A percentile compares a stretch with the other conserved stretches of the same genome.
These are phyloP conservation scores for Theretra japonica DNA, from an alignment of 2,888 invertebrate genomes.

Conservation along the genomic window DNA sequence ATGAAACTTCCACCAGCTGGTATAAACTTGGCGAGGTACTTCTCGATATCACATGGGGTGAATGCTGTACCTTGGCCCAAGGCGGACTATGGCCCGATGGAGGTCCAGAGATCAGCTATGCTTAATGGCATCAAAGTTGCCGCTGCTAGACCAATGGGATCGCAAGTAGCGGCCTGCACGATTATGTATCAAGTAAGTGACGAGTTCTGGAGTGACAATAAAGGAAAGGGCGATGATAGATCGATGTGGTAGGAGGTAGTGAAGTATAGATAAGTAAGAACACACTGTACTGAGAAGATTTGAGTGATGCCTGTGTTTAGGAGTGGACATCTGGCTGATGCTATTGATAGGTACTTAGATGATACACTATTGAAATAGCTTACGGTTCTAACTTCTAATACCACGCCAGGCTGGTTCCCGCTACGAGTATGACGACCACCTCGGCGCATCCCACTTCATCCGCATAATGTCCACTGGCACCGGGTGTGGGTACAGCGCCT, in stretches of 20 bases:
- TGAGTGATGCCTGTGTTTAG: too few species aligned
- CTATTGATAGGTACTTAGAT: too few species aligned
- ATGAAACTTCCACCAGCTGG: background rate
- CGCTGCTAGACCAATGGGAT: constrained; percentile 56
- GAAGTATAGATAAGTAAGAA: too few species aligned
- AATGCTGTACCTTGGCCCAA: constrained; percentile 46
- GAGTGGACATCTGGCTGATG: too few species aligned
- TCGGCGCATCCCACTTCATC: constrained; percentile 91
- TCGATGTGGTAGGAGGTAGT: too few species aligned
- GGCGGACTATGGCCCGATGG: constrained; percentile 63
- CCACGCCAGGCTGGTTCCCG: constrained; percentile 91
- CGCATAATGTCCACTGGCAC: constrained; percentile 90
- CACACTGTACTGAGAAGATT: too few species aligned
- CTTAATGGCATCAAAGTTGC: constrained; percentile 66
- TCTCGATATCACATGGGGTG: background rate
- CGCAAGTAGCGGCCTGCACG: constrained; percentile 66
- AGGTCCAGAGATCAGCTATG: constrained; percentile 59
- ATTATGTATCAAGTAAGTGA: constrained; percentile 70
- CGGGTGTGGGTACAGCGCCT: constrained; percentile 87
- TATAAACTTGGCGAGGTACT: background rate
- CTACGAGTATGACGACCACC: constrained; percentile 89
- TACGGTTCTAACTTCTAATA: too few species aligned
- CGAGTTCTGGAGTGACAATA: too few species aligned
- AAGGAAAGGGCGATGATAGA: too few species aligned
- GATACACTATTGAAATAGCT: too few species aligned